phyloP scores from a whole-genome alignment of 1,140 invertebrate species.

The Pteromalus puparum region DNA sequence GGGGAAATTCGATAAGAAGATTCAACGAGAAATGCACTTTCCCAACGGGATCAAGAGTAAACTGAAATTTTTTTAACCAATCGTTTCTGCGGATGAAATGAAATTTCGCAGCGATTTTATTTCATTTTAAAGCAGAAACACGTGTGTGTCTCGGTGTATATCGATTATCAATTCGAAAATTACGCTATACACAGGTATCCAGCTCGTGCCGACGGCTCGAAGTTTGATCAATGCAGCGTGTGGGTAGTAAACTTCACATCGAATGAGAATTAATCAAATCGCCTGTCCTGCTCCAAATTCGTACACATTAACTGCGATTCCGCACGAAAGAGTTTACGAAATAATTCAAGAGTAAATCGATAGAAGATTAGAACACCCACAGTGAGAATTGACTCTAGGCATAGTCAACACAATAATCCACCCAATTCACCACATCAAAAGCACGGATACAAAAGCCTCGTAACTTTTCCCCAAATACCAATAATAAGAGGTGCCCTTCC shows the following conservation, averaged over 20 bases:
- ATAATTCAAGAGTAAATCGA: background rate
- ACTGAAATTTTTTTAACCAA: background rate
- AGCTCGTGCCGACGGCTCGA: background rate
- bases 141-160: background rate
- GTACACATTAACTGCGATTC: no score
- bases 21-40: background rate
- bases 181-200: background rate
- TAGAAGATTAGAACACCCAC: background rate
- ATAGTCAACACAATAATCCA: background rate
- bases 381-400: no score
- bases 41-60: background rate
- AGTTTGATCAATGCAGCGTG: background rate
- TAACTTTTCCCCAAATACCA: background rate
- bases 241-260: background rate
- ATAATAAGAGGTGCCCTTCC: background rate
- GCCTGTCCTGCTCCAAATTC: background rate
- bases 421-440: background rate
- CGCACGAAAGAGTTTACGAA: background rate
- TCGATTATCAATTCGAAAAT: background rate
- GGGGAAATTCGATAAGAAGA: conserved; percentile 26
- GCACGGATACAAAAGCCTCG: background rate
- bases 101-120: background rate
- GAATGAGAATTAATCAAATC: background rate
- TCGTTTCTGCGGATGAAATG: background rate
- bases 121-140: background rate